Evolutionary conservation across 2,113 vertebrate species (phyloP).

Genomic region (Eulemur macaco): DNA sequence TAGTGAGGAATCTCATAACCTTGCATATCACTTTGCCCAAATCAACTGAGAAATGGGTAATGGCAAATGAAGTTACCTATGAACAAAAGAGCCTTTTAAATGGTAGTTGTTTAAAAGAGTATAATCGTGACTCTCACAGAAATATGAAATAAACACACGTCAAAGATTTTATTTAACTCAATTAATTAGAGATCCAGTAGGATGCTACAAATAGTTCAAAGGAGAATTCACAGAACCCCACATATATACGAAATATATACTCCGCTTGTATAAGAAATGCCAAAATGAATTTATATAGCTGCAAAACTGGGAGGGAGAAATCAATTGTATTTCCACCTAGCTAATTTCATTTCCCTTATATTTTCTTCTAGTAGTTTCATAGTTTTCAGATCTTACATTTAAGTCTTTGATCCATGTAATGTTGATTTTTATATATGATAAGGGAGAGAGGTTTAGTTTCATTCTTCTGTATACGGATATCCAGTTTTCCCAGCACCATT

Average conservation of each 20-base stretch:
- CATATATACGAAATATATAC: background rate
- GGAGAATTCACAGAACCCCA: background rate
- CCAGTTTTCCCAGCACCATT: background rate
- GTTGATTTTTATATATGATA: background rate
- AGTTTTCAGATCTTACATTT: background rate
- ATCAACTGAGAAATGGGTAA: background rate
- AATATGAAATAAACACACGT: background rate
- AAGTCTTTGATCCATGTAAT: background rate
- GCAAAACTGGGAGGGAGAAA: background rate
- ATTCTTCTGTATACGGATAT: background rate
- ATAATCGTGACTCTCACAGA: background rate
- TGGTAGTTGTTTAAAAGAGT: slow-evolving; percentile 26
- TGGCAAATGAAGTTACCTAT: background rate
- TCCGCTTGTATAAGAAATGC: background rate
- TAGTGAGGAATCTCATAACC: background rate
- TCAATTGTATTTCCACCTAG: background rate
- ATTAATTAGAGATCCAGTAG: slow-evolving; percentile 11
- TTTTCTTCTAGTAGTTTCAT: background rate
- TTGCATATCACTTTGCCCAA: background rate
- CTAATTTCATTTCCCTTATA: background rate
- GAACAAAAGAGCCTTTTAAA: slow-evolving; percentile 27
- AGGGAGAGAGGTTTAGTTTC: background rate
- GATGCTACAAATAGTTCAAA: slow-evolving; percentile 17
- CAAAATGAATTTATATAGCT: background rate
- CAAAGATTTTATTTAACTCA: slow-evolving; percentile 1